Evolutionary conservation across 1,140 invertebrate genomes (phyloP).

Genomic region (Cotesia chilonis): DNA sequence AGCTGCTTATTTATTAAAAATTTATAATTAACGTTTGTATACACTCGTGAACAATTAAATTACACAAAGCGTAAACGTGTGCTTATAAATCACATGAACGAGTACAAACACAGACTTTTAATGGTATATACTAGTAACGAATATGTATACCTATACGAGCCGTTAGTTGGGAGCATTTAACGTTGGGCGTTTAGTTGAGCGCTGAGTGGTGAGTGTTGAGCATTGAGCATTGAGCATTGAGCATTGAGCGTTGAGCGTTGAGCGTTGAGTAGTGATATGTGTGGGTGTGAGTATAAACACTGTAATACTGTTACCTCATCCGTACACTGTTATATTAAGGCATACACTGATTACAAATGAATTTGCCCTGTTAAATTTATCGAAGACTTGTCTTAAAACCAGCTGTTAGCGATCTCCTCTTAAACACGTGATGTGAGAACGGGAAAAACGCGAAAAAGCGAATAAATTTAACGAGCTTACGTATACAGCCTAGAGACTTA

Average conservation of each 20-base stretch:
- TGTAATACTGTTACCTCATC: background rate
- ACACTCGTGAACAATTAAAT: conserved; percentile 57
- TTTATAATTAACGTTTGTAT: conserved; percentile 46
- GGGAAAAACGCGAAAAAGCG: too few relatives aligned
- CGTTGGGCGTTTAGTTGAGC: too few relatives aligned
- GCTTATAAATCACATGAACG: conserved; percentile 49
- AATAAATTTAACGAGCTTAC: too few relatives aligned
- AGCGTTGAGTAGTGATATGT: too few relatives aligned
- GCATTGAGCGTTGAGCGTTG: too few relatives aligned
- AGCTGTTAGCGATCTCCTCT: too few relatives aligned
- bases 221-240: too few relatives aligned
- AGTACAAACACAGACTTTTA: conserved; percentile 32
- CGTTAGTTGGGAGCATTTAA: too few relatives aligned
- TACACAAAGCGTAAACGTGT: conserved; percentile 50
- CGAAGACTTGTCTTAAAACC: too few relatives aligned
- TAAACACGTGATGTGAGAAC: background rate
- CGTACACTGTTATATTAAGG: background rate
- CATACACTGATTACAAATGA: conserved; percentile 10
- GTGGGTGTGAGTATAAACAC: background rate
- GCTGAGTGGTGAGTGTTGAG: too few relatives aligned
- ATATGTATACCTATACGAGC: background rate
- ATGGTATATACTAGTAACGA: background rate
- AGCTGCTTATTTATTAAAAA: background rate
- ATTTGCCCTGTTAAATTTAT: conserved; percentile 8
- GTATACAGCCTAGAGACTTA: too few relatives aligned